Percentiles rank a stretch among this genome's conserved stretches.
phyloP scores from a whole-genome alignment of 2,113 vertebrate genomes.

The Pygathrix nemaeus region DNA sequence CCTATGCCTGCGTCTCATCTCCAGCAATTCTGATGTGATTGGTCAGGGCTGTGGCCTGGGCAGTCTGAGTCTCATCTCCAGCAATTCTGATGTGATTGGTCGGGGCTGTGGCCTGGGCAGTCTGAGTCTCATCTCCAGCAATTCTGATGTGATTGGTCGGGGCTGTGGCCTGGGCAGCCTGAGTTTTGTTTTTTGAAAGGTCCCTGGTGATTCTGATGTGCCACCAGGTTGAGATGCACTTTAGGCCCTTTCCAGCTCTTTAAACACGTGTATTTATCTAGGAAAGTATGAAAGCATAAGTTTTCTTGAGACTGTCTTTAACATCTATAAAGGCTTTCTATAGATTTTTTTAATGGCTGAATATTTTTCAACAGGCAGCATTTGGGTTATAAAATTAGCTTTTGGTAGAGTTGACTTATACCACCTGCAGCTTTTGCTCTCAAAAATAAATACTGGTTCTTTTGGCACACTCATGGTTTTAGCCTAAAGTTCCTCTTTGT shows the following conservation, averaged over 20 bases:
- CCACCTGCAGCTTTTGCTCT: background rate
- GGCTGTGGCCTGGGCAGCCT: too few relatives aligned
- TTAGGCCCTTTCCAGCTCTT: background rate
- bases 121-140: background rate
- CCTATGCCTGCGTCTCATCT: too few relatives aligned
- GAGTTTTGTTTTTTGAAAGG: background rate
- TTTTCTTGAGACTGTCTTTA: background rate
- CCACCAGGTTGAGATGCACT: background rate
- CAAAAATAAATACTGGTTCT: background rate
- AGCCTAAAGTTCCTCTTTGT: background rate
- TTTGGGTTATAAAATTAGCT: slow-evolving; percentile 4
- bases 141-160: too few relatives aligned
- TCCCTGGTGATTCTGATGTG: background rate
- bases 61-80: too few relatives aligned
- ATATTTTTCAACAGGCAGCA: background rate
- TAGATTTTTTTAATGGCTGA: background rate
- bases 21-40: too few relatives aligned
- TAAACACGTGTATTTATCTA: slow-evolving; percentile 23
- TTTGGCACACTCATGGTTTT: background rate
- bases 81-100: too few relatives aligned
- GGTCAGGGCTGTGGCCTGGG: too few relatives aligned
- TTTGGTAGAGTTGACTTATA: background rate
- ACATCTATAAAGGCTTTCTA: background rate
- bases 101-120: too few relatives aligned
- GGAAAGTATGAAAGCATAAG: background rate